phyloP scores from a whole-genome alignment of 2,113 vertebrate genomes.

The Anguilla rostrata region DNA sequence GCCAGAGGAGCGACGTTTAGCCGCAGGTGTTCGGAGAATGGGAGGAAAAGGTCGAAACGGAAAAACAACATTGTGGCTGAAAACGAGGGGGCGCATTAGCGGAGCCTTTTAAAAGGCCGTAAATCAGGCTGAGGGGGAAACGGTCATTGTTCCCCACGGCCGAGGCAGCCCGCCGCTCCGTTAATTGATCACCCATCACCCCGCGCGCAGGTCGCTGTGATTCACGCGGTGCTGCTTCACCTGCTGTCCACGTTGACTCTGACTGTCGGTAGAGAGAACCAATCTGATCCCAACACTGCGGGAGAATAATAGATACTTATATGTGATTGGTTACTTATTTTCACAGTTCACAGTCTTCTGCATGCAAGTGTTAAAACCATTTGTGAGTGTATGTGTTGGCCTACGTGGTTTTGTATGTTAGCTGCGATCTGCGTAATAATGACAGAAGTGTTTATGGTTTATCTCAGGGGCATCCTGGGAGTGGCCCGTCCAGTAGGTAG shows the following conservation, averaged over 20 bases:
- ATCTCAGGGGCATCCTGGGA: not conserved
- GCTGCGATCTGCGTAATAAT: not conserved
- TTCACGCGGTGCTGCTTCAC: slow-evolving; percentile 23
- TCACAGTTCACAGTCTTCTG: not conserved
- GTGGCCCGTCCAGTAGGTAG: not conserved
- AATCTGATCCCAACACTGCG: slow-evolving; percentile 61
- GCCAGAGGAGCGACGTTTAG: slow-evolving; percentile 20
- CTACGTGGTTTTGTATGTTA: not conserved
- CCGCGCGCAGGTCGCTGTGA: slow-evolving; percentile 28
- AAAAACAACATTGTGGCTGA: slow-evolving; percentile 11
- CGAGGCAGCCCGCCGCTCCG: slow-evolving; percentile 42
- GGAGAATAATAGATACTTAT: slow-evolving; percentile 45
- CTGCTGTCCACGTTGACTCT: slow-evolving; percentile 37
- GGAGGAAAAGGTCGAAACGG: slow-evolving; percentile 30
- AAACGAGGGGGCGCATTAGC: not conserved
- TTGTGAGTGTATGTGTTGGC: not conserved
- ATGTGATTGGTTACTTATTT: not conserved
- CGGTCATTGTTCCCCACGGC: slow-evolving; percentile 34
- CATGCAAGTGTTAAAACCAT: not conserved
- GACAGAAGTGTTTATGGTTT: not conserved
- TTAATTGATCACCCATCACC: slow-evolving; percentile 41
- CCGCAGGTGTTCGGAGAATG: slow-evolving; percentile 37
- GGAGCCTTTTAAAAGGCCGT: not conserved
- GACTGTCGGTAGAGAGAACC: slow-evolving; percentile 39
- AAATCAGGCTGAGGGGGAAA: slow-evolving; percentile 28